A percentile compares a stretch with the other conserved stretches of the same genome.
Evolutionary conservation across 2,888 invertebrate genomes (phyloP).

Genomic region (Scelioninae gen. 1): DNA sequence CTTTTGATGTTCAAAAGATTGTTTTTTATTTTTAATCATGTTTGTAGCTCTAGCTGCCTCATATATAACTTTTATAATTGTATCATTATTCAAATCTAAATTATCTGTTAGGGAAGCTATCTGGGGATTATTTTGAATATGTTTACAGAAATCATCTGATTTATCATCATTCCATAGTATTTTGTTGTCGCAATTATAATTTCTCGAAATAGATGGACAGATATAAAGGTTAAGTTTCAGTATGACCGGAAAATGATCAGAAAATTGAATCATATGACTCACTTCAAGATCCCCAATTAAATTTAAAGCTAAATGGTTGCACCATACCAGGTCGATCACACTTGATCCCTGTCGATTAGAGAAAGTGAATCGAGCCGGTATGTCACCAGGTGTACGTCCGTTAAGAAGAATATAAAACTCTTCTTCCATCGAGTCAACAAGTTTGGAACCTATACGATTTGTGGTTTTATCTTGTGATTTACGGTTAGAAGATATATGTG

Average conservation of each 20-base stretch:
- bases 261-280: not conserved
- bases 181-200: no score
- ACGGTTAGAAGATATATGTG: not conserved
- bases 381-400: not conserved
- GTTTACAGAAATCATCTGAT: no score
- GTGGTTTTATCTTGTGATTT: not conserved
- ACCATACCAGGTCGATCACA: not conserved
- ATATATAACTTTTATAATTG: no score
- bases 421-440: not conserved
- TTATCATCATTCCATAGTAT: no score
- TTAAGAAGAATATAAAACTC: not conserved
- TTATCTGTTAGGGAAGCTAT: no score
- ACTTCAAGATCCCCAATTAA: not conserved
- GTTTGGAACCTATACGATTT: not conserved
- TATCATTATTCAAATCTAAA: no score
- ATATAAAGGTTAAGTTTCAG: not conserved
- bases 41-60: no score
- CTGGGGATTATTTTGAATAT: no score
- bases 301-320: not conserved
- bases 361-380: conserved; percentile 3
- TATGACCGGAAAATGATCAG: conserved; percentile 2
- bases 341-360: not conserved
- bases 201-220: no score
- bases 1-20: no score
- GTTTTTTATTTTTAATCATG: no score